phyloP scores from a whole-genome alignment of 2,797 vertebrate species.

The Threskiornis aethiopicus region DNA sequence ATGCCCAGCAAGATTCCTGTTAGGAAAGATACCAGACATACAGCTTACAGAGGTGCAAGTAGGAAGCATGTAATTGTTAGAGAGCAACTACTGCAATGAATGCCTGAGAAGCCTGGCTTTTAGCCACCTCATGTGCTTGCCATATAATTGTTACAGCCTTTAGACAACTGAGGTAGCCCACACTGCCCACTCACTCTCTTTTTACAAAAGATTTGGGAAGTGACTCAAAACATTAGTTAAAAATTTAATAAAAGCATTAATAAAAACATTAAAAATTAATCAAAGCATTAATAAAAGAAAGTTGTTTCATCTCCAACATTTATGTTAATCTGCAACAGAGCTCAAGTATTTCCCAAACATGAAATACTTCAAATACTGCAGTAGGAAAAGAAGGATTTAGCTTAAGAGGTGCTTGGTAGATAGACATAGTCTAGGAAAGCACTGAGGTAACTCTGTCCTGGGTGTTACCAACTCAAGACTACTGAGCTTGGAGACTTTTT shows the following conservation, averaged over 20 bases:
- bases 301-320: constrained; percentile 1
- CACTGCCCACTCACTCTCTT: not conserved
- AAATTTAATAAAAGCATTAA: constrained; percentile 45
- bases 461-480: not conserved
- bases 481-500: not conserved
- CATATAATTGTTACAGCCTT: not conserved
- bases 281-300: constrained; percentile 39
- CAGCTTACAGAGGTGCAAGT: not conserved
- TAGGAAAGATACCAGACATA: not conserved
- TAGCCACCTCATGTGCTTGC: not conserved
- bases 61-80: not conserved
- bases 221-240: constrained; percentile 13
- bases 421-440: not conserved
- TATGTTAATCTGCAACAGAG: not conserved
- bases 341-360: not conserved
- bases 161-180: not conserved
- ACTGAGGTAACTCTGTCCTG: not conserved
- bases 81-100: not conserved
- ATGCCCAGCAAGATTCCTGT: not conserved
- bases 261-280: constrained; percentile 44
- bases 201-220: not conserved
- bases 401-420: not conserved
- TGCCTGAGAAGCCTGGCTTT: not conserved
- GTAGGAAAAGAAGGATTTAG: not conserved
- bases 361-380: not conserved